Conservation (phyloP, 2,797 vertebrate genomes). For the Hemibagrus guttatus region DNA sequence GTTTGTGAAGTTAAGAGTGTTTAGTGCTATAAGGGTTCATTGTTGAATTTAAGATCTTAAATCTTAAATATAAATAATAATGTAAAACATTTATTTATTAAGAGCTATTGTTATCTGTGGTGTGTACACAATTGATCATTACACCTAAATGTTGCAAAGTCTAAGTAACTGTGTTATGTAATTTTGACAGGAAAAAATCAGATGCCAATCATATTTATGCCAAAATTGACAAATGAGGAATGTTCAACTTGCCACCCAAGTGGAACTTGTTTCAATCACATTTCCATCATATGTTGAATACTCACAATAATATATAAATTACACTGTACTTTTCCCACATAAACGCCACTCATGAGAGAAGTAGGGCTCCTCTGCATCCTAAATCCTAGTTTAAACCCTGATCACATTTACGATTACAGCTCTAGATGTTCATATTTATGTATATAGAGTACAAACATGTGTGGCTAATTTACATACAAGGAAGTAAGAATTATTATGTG, state of each 20-base stretch:
- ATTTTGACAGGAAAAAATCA: background rate
- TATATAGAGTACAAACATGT: slow-evolving; percentile 14
- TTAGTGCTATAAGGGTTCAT: background rate
- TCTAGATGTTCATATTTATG: slow-evolving; percentile 7
- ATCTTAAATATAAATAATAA: too few species aligned
- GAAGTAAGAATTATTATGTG: slow-evolving; percentile 68
- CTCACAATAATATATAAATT: background rate
- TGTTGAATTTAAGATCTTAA: too few species aligned
- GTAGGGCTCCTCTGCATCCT: background rate
- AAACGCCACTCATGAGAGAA: background rate
- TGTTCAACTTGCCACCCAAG: background rate
- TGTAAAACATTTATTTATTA: background rate
- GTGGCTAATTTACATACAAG: slow-evolving; percentile 56
- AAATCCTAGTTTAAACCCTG: background rate
- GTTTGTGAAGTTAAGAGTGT: background rate
- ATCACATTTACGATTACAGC: slow-evolving; percentile 3
- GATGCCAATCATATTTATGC: background rate
- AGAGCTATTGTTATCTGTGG: background rate
- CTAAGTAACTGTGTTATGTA: background rate
- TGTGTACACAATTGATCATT: background rate
- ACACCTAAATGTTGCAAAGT: background rate
- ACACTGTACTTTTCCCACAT: background rate
- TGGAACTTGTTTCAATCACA: slow-evolving; percentile 25
- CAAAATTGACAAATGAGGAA: slow-evolving; percentile 21
- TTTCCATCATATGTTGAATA: background rate